Base-by-base conservation (phyloP, 2,797 vertebrate genomes). In the Parotocinclus haroldoi region DNA sequence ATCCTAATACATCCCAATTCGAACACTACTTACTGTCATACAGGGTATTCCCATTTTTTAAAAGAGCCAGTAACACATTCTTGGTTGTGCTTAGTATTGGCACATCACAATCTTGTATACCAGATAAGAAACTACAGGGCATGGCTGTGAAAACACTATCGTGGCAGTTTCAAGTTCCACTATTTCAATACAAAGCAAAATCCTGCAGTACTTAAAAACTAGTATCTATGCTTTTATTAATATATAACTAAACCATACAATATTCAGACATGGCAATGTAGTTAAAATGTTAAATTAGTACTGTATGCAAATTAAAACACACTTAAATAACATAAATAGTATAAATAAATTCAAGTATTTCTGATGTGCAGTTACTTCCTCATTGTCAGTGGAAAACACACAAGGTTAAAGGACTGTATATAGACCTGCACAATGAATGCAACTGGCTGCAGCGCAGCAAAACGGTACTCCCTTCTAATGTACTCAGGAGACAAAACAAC, bases 341-440 rank as follows among this genome's bases (percentile, higher is more conserved):
- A 75, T 79, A 74, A 85, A 85, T 79, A 80, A 85, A 84, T 89
- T 90, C 87, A 90, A 90, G 89, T 89, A 88, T 84, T 74, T 79
- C 83, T 81, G 74, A 76, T 83, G 85, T 57, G 74, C 81, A 78
- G 81, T 80, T 80, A 78, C 71, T 79, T n/a, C 17, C 42, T 45
- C 14, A 50, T 76, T 55, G 59, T 83, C 78, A 80, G 77, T 65
- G 65, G 69, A 82, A 50, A 81, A 79, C 68, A 65, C 74, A 79
- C 73, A 44, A 27, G 68, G 59, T 59, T 66, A 69, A 79, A 63
- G 78, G 69, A 78, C 78, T 80, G 78, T 80, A 66, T 84, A 77
- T 82, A 88, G 16, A 73, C 87, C 87, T 89, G 87, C 87, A 85
- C 76, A 76, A 75, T 76, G 66, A 82, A 76, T 62, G 53, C 63